Evolutionary conservation across 2,888 invertebrate genomes (phyloP).

Genomic region (Orthosia gothica): DNA sequence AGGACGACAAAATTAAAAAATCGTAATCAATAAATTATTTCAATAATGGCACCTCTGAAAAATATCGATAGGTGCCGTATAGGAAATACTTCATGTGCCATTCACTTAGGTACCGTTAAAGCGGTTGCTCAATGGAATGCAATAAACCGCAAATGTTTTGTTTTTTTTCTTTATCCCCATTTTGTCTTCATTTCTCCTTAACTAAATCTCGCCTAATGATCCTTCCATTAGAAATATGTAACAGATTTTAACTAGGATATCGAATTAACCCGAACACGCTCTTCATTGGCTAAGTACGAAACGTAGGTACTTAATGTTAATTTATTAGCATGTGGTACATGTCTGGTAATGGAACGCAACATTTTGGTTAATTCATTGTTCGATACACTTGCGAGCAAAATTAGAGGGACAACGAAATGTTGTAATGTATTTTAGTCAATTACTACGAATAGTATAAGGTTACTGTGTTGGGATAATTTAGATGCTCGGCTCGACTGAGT

Average conservation of each 20-base stretch:
- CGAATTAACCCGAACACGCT: constrained; percentile 51
- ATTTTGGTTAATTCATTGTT: constrained; percentile 76
- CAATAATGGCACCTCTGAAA: too few species aligned
- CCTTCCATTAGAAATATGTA: not conserved
- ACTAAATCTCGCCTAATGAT: constrained; percentile 14
- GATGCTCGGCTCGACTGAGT: not conserved
- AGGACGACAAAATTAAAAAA: too few species aligned
- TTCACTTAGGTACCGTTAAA: too few species aligned
- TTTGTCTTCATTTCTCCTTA: not conserved
- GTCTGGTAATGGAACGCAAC: constrained; percentile 70
- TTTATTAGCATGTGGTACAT: constrained; percentile 64
- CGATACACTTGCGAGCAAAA: constrained; percentile 58
- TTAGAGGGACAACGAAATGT: constrained; percentile 13
- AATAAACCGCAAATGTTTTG: too few species aligned
- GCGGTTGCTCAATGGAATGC: too few species aligned
- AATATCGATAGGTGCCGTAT: too few species aligned
- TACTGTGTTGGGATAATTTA: not conserved
- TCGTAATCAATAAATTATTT: too few species aligned
- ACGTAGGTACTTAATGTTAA: constrained; percentile 61
- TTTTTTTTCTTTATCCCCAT: not conserved
- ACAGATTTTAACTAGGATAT: constrained; percentile 36
- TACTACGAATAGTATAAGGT: not conserved
- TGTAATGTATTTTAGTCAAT: constrained; percentile 27
- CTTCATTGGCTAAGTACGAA: constrained; percentile 43
- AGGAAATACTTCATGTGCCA: too few species aligned